Evolutionary conservation across 2,888 invertebrate species (phyloP).

Genomic region (Luperina testacea): DNA sequence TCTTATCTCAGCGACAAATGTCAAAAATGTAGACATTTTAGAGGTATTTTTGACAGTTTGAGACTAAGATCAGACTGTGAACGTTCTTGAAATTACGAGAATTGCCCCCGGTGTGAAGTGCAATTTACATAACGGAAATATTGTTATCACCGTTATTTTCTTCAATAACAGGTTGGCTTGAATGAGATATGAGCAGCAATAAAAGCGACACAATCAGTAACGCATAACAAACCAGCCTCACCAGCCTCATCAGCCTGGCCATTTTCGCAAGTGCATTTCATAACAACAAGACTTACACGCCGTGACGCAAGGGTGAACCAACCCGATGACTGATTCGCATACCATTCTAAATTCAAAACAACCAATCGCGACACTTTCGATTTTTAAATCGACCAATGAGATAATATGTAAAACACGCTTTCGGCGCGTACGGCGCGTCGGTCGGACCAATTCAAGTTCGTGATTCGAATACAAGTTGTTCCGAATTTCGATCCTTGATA

Average conservation of each 20-base stretch:
- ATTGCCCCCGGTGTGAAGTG: not conserved
- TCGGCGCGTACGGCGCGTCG: slow-evolving; percentile 61
- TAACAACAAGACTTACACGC: slow-evolving; percentile 71
- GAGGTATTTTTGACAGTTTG: not conserved
- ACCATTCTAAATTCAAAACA: slow-evolving; percentile 74
- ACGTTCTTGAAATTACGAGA: not conserved
- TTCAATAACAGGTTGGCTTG: slow-evolving; percentile 22
- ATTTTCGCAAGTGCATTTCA: slow-evolving; percentile 79
- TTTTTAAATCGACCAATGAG: slow-evolving; percentile 75
- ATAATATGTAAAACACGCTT: slow-evolving; percentile 58
- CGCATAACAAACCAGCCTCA: slow-evolving; percentile 67
- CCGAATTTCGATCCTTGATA: slow-evolving; percentile 66
- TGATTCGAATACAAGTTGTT: slow-evolving; percentile 75
- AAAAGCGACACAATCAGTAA: slow-evolving; percentile 47
- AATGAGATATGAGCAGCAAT: slow-evolving; percentile 31
- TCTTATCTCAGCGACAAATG: not conserved
- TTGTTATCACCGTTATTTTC: slow-evolving; percentile 9
- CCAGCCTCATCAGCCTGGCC: slow-evolving; percentile 56
- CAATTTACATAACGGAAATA: slow-evolving; percentile 11
- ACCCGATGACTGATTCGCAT: slow-evolving; percentile 69
- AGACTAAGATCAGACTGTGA: not conserved
- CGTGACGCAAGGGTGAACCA: slow-evolving; percentile 73
- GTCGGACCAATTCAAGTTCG: slow-evolving; percentile 68
- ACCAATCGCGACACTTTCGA: slow-evolving; percentile 78
- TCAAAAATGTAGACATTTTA: not conserved